phyloP scores from a whole-genome alignment of 2,888 invertebrate genomes.

The Clivina fossor region DNA sequence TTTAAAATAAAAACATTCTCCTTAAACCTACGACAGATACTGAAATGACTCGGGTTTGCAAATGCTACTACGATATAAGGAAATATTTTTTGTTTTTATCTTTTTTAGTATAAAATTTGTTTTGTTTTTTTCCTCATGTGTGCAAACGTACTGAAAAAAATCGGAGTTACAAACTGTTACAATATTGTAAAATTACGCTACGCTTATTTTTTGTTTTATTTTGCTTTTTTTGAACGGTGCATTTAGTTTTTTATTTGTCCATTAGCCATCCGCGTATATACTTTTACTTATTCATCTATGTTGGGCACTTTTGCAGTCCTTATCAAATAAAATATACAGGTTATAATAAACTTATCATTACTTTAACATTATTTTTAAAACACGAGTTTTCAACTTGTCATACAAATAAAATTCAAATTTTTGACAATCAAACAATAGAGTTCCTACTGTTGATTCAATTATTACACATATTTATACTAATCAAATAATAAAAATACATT shows the following conservation, averaged over 20 bases:
- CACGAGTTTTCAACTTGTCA: no score
- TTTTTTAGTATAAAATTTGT: slow-evolving; percentile 33
- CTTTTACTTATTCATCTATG: background rate
- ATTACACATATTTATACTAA: no score
- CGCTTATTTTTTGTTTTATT: background rate
- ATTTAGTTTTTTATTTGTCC: slow-evolving; percentile 14
- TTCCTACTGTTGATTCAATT: no score
- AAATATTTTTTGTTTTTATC: slow-evolving; percentile 25
- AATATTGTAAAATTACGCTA: slow-evolving; percentile 27
- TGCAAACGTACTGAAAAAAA: slow-evolving; percentile 31
- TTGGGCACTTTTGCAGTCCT: background rate
- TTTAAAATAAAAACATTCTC: slow-evolving; percentile 23
- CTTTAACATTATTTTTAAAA: background rate
- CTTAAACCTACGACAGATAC: slow-evolving; percentile 17
- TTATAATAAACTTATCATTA: background rate
- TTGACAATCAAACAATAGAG: no score
- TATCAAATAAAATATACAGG: background rate
- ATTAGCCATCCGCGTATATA: background rate
- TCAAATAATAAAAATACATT: background rate
- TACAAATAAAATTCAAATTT: no score
- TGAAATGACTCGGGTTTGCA: slow-evolving; percentile 28
- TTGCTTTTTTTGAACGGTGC: slow-evolving; percentile 13
- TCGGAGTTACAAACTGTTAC: slow-evolving; percentile 24
- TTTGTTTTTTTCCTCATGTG: slow-evolving; percentile 17
- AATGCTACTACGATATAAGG: slow-evolving; percentile 28